A percentile compares a stretch with the other conserved stretches of the same genome.
Evolutionary conservation across 1,140 invertebrate species (phyloP).

Genomic region (Orius insidiosus): DNA sequence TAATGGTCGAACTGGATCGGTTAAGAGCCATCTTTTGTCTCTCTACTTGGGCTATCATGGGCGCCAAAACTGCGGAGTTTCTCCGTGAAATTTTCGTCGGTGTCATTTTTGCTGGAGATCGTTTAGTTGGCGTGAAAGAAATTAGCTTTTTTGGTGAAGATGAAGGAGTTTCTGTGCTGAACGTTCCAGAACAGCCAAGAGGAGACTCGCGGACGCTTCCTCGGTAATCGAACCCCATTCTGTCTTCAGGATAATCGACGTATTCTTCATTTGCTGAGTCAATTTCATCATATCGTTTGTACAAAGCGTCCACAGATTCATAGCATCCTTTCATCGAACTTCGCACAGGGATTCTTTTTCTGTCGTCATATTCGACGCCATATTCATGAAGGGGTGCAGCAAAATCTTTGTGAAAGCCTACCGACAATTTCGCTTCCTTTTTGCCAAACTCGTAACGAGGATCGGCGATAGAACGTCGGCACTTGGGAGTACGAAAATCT

Average conservation of each 20-base stretch:
- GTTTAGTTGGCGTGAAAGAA: background rate
- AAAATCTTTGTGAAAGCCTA: slow-evolving; percentile 4
- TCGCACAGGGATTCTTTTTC: no score
- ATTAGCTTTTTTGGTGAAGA: background rate
- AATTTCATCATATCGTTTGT: no score
- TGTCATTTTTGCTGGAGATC: background rate
- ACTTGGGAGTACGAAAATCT: slow-evolving; percentile 1
- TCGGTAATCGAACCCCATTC: background rate
- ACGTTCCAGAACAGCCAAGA: slow-evolving; percentile 1
- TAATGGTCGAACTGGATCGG: slow-evolving; percentile 7
- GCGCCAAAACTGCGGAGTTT: slow-evolving; percentile 9
- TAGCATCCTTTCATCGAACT: no score
- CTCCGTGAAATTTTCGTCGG: slow-evolving; percentile 10
- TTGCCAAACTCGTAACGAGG: background rate
- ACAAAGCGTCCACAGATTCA: no score
- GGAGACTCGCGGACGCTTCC: slow-evolving; percentile 8
- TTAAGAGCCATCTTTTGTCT: slow-evolving; percentile 4
- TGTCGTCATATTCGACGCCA: no score
- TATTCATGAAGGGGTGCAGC: background rate
- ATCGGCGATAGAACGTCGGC: slow-evolving; percentile 3
- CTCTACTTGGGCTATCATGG: slow-evolving; percentile 11
- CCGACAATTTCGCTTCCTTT: background rate
- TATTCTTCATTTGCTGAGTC: slow-evolving; percentile 8
- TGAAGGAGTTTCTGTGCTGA: background rate
- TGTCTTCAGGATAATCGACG: slow-evolving; percentile 13